These are phyloP conservation scores for Enteromius anoplus DNA, from an alignment of 2,797 vertebrate genomes.

Conservation along the genomic window DNA sequence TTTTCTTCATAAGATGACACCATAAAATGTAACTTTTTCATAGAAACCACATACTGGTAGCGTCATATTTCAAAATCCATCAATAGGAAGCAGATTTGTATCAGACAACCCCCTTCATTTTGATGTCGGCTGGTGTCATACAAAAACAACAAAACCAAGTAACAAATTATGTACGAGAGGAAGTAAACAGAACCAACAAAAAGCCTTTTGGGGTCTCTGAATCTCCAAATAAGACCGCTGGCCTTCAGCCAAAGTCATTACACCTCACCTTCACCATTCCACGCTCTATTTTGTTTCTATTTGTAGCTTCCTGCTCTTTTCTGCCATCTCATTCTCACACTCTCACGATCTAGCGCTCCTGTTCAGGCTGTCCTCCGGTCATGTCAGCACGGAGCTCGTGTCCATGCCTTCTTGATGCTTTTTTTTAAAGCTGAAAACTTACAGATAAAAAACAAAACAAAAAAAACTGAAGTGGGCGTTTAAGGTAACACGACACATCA, in stretches of 20 bases:
- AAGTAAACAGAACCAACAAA: conserved; percentile 13
- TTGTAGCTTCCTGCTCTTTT: conserved; percentile 49
- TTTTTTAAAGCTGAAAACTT: not conserved
- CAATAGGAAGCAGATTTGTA: conserved; percentile 41
- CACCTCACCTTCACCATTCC: conserved; percentile 52
- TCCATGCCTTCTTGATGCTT: not conserved
- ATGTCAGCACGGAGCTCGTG: not conserved
- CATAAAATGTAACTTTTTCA: conserved; percentile 1
- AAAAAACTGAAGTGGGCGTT: not conserved
- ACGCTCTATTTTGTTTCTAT: conserved; percentile 59
- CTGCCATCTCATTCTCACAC: conserved; percentile 36
- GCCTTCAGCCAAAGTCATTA: conserved; percentile 70
- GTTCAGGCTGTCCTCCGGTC: conserved; percentile 43
- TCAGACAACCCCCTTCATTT: conserved; percentile 12
- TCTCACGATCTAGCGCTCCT: conserved; percentile 47
- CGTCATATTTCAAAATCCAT: conserved; percentile 43
- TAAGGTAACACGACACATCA: not conserved
- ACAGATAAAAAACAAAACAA: not conserved
- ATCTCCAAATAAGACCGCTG: conserved; percentile 39
- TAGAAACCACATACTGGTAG: not conserved
- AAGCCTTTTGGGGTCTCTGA: not conserved
- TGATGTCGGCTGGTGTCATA: not conserved
- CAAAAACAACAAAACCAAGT: conserved; percentile 37
- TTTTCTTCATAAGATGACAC: conserved; percentile 47
- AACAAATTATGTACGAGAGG: conserved; percentile 39